Evolutionary conservation across 2,888 invertebrate genomes (phyloP).

Genomic region (Argynnis bischoffii): DNA sequence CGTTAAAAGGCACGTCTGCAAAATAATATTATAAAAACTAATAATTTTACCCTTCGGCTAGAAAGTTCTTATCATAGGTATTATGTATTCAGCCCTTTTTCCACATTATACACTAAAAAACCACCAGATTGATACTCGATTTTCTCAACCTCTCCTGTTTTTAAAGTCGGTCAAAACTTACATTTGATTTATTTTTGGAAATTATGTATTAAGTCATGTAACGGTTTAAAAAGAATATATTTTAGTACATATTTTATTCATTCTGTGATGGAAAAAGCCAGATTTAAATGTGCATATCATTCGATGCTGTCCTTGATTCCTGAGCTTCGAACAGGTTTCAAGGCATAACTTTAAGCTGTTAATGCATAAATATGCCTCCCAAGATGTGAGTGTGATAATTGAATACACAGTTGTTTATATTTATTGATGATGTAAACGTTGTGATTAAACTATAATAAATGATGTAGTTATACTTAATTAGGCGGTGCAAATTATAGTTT

Average conservation of each 20-base stretch:
- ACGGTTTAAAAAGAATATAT: not conserved
- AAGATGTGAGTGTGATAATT: constrained; percentile 48
- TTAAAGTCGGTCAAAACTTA: no score
- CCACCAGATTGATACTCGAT: no score
- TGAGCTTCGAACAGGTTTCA: constrained; percentile 47
- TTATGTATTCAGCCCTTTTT: no score
- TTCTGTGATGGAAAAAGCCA: constrained; percentile 28
- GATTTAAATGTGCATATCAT: constrained; percentile 43
- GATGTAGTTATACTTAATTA: no score
- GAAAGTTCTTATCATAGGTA: no score
- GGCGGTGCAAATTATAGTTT: no score
- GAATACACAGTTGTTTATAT: constrained; percentile 30
- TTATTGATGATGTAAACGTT: constrained; percentile 10
- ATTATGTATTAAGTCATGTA: not conserved
- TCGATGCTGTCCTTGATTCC: constrained; percentile 54
- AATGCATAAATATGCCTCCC: constrained; percentile 53
- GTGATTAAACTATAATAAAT: constrained; percentile 1
- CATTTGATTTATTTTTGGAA: no score
- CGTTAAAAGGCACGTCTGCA: no score
- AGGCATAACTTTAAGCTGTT: constrained; percentile 48
- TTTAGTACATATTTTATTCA: not conserved
- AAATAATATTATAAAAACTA: no score
- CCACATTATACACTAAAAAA: no score
- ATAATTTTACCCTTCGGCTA: no score
- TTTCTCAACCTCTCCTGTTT: no score